phyloP scores from a whole-genome alignment of 2,113 vertebrate genomes.

The Ibidorhyncha struthersii region DNA sequence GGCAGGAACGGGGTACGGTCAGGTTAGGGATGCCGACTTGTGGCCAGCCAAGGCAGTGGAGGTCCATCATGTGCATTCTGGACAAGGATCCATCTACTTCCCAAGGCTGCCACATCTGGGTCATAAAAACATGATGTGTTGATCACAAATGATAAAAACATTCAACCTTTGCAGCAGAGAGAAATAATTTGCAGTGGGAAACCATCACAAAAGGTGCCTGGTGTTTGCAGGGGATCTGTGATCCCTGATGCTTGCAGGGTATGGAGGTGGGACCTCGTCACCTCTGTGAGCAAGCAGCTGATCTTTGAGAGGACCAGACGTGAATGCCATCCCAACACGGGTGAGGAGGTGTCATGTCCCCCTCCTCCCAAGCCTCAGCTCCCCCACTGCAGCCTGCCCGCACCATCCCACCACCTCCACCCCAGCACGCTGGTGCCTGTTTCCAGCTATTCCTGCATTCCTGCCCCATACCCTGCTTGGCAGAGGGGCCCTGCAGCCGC shows the following conservation, averaged over 20 bases:
- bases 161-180: neutral
- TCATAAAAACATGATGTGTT: neutral
- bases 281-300: neutral
- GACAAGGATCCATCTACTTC: neutral
- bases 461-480: neutral
- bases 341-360: neutral
- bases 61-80: neutral
- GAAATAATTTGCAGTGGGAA: neutral
- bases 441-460: neutral
- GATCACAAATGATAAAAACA: neutral
- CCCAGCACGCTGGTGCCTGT: neutral
- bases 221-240: neutral
- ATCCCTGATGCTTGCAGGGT: neutral
- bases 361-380: neutral
- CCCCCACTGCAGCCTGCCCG: neutral
- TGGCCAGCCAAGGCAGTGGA: neutral
- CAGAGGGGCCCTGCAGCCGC: neutral
- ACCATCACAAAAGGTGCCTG: neutral
- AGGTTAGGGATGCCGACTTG: neutral
- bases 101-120: neutral
- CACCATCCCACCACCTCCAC: neutral
- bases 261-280: neutral
- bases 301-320: neutral
- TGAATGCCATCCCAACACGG: neutral
- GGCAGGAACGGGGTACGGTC: rapidly evolving